Evolutionary conservation across 2,797 vertebrate species (phyloP).

Genomic region (Xiphorhynchus erythropygius): DNA sequence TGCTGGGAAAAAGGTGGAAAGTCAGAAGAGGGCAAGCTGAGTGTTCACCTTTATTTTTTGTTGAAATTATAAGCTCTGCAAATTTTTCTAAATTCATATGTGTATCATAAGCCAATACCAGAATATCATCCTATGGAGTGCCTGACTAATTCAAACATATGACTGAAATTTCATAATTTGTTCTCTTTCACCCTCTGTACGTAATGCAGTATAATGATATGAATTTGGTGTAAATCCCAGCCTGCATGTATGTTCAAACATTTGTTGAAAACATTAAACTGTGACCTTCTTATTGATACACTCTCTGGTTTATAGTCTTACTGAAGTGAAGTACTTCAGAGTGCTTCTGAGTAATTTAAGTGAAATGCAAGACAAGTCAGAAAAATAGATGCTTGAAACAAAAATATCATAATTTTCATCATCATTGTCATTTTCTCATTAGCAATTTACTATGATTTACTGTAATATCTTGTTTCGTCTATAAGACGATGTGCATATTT

Average conservation of each 20-base stretch:
- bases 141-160: neutral
- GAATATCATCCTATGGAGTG: neutral
- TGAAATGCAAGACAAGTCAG: neutral
- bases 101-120: neutral
- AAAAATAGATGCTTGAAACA: neutral
- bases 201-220: neutral
- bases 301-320: neutral
- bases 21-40: neutral
- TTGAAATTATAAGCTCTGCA: neutral
- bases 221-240: neutral
- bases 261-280: neutral
- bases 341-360: neutral
- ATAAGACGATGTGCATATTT: neutral
- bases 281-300: neutral
- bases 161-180: neutral
- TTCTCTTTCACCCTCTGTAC: neutral
- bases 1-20: neutral
- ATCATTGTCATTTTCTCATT: neutral
- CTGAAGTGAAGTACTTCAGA: neutral
- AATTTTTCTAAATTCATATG: neutral
- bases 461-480: neutral
- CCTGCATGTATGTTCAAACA: fast-evolving
- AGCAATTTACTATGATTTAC: neutral
- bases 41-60: neutral
- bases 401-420: neutral